Base-by-base conservation (phyloP, 2,113 vertebrate species). In the Odocoileus virginianus region DNA sequence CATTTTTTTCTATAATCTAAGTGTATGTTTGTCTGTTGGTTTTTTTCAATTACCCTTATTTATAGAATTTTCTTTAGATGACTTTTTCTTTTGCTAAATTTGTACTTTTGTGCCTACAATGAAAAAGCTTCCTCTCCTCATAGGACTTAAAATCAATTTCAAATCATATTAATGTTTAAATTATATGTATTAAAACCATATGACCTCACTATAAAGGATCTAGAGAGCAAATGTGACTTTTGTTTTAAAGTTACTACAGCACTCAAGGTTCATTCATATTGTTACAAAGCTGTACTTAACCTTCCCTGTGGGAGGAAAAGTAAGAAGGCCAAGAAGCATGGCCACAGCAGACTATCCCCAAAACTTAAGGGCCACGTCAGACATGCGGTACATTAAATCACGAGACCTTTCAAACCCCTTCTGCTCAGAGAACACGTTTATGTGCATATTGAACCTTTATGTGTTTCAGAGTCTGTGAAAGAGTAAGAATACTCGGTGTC, bases 101-200 rank as follows among this genome's bases (percentile, higher is more conserved):
- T 19, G 5, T 64, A 74, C 13, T 15, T 96, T 95, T 79, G 36
- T 89, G n/a, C 16, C 40, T 93, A 95, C 83, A n/a, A 5, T 74
- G 13, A 45, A 87, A 92, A 94, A 76, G 47, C 13, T 36, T 90
- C 15, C 81, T 81, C 71, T 94, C 30, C 27, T 84, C 81, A 55
- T 76, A 60, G 58, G 43, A 91, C 36, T 95, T 88, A 33, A 97
- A 96, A 52, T 88, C 9, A 27, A 47, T 81, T 96, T 96, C 14
- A 91, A 82, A 43, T 74, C n/a, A 30, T 82, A 50, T 85, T 87
- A 84, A 45, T 28, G 36, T 76, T 91, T 91, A 88, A 83, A 87
- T 84, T 57, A 19, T 58, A 28, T n/a, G 6, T 84, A 43, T 58
- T 88, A 50, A 60, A 89, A 81, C 60, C 89, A 50, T 25, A 57